phyloP scores from a whole-genome alignment of 2,888 invertebrate genomes.

The Apodemia duryi region DNA sequence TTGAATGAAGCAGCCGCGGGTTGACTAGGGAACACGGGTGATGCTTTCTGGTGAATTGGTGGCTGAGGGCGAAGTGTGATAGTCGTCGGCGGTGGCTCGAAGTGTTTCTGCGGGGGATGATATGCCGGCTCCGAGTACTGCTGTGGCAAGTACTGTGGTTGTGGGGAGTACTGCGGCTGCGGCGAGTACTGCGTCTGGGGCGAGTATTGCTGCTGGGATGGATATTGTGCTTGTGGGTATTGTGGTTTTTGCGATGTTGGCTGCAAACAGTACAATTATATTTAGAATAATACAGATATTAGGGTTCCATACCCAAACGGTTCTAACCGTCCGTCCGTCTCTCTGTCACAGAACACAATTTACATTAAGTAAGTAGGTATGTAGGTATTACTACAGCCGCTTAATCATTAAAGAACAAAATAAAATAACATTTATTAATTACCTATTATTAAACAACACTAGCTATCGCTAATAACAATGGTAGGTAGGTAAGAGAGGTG shows the following conservation, averaged over 20 bases:
- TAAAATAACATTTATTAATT: too few species aligned
- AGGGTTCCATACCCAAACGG: neutral
- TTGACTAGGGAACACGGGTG: slow-evolving; percentile 88
- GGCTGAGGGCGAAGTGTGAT: slow-evolving; percentile 86
- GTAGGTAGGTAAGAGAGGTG: too few species aligned
- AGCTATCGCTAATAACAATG: too few species aligned
- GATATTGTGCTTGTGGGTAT: slow-evolving; percentile 35
- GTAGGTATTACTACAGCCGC: too few species aligned
- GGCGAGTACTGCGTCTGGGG: slow-evolving; percentile 42
- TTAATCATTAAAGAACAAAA: too few species aligned
- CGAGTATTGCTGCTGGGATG: slow-evolving; percentile 44
- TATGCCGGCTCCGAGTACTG: slow-evolving; percentile 54
- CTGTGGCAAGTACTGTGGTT: slow-evolving; percentile 42
- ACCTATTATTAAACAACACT: too few species aligned
- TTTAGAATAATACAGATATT: neutral
- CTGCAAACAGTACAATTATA: neutral
- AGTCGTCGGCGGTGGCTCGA: slow-evolving; percentile 83
- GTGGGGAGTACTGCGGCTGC: slow-evolving; percentile 42
- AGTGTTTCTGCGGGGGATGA: slow-evolving; percentile 78
- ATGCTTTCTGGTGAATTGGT: slow-evolving; percentile 87
- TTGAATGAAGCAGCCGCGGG: slow-evolving; percentile 86
- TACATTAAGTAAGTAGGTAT: too few species aligned
- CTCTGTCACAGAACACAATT: too few species aligned
- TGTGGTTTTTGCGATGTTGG: slow-evolving; percentile 35
- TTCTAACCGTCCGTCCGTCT: too few species aligned